Evolutionary conservation across 1,140 invertebrate genomes (phyloP).

Genomic region (Ooceraea biroi): DNA sequence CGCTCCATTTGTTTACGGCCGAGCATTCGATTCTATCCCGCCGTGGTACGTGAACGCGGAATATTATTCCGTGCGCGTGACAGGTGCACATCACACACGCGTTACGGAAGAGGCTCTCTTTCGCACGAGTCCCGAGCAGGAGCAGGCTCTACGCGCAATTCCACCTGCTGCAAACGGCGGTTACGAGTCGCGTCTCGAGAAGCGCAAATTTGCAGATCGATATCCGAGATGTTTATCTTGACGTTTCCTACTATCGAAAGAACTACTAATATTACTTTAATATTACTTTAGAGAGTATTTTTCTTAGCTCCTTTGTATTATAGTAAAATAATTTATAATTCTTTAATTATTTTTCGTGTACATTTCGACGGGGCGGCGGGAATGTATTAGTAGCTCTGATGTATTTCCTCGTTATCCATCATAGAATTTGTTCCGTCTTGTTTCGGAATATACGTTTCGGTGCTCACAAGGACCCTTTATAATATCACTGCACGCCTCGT

Average conservation of each 20-base stretch:
- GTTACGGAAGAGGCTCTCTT: constrained; percentile 44
- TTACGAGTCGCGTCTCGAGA: constrained; percentile 10
- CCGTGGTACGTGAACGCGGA: background rate
- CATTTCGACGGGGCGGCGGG: background rate
- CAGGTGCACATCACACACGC: constrained; percentile 66
- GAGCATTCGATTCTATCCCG: constrained; percentile 16
- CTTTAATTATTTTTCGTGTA: background rate
- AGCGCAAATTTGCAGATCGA: constrained; percentile 29
- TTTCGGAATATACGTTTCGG: background rate
- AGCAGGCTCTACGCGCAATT: constrained; percentile 57
- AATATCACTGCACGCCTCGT: background rate
- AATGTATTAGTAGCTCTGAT: background rate
- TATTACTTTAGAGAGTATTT: background rate
- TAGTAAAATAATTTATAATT: background rate
- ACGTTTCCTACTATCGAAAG: background rate
- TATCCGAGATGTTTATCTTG: background rate
- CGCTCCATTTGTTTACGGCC: constrained; percentile 22
- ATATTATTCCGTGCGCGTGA: constrained; percentile 59
- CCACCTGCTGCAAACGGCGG: constrained; percentile 56
- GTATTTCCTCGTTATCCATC: background rate
- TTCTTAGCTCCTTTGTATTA: background rate
- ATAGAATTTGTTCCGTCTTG: background rate
- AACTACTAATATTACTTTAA: background rate
- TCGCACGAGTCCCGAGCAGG: constrained; percentile 42
- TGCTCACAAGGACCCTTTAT: background rate